Base-by-base conservation (phyloP, 2,797 vertebrate species). In the Notamacropus eugenii region DNA sequence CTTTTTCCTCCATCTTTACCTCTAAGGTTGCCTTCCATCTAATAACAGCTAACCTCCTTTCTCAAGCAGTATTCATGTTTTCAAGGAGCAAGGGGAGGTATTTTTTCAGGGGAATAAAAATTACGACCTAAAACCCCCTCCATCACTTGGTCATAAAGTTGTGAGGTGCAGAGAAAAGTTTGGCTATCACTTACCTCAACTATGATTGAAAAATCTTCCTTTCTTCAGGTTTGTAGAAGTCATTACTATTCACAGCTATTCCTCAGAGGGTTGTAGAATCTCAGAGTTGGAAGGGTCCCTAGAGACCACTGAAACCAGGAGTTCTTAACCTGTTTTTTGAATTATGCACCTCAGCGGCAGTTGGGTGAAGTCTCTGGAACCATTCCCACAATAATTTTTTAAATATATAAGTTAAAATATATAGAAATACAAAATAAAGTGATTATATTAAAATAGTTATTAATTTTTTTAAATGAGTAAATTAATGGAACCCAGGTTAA, bases 91-190 rank as follows among this genome's bases (percentile, higher is more conserved):
- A 29, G n/a, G n/a, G 67, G 67, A 40, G 10, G 1, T 29, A 27
- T 90, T 90, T 87, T 54, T 22, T 31, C 27, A 58, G 31, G 9
- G 58, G 67, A 95, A 96, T 94, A 97, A 90, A 5, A 55, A 93
- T 91, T 40, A 8, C 2, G 31, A 92, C 90, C 87, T 50, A 46
- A 0, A 24, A 91, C 24, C 52, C 46, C 67, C 67, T 96, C 91
- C 28, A 19, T 0, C 91, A 92, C 56, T 55, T 8, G 52, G 92
- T 74, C 58, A 57, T 16, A 13, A 93, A 67, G 74, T 90, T 95
- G 3, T 2, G 56, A 56, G 87, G 19, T 74, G 91, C 40, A 52
- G 74, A 50, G 74, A 27, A 50, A 46, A 46, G 40, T 50, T 27
- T 50, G 40, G 40, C 74, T 27, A 46, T 46, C 40, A 46, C 46